phyloP scores from a whole-genome alignment of 92 coral and sea anemone genomes.

The Blastomussa wellsi region DNA sequence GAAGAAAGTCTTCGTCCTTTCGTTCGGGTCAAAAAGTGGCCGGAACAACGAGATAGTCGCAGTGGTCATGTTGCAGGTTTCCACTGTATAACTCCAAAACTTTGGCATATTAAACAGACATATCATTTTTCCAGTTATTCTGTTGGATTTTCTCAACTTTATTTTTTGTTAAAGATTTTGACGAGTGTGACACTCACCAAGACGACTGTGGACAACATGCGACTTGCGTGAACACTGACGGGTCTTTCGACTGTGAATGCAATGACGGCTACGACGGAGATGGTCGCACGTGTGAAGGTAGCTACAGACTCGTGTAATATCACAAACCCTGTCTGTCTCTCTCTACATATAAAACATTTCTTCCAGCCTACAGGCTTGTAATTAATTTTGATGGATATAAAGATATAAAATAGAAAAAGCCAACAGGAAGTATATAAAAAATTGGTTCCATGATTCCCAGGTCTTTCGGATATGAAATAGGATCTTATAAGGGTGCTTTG shows the following conservation, averaged over 20 bases:
- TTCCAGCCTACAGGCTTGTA: no score
- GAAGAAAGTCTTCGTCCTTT: background rate
- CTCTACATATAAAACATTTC: background rate
- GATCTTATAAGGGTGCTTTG: no score
- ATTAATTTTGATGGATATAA: no score
- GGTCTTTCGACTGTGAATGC: conserved; percentile 61
- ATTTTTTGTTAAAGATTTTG: conserved; percentile 43
- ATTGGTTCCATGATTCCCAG: no score
- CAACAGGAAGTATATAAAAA: no score
- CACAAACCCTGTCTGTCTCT: background rate
- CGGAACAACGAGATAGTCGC: background rate
- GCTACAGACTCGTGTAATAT: background rate
- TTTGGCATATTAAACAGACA: background rate
- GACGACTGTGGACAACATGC: conserved; percentile 59
- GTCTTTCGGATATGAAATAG: no score
- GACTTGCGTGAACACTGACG: conserved; percentile 55
- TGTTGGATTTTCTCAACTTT: background rate
- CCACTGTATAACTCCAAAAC: no score
- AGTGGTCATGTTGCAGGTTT: background rate
- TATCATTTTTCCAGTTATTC: background rate
- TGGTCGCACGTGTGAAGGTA: conserved; percentile 65
- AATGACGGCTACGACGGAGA: conserved; percentile 70
- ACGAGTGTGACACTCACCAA: conserved; percentile 54
- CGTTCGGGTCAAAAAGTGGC: no score
- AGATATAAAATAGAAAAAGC: no score